phyloP scores from a whole-genome alignment of 2,113 vertebrate species.

The Oreochromis tanganicae region DNA sequence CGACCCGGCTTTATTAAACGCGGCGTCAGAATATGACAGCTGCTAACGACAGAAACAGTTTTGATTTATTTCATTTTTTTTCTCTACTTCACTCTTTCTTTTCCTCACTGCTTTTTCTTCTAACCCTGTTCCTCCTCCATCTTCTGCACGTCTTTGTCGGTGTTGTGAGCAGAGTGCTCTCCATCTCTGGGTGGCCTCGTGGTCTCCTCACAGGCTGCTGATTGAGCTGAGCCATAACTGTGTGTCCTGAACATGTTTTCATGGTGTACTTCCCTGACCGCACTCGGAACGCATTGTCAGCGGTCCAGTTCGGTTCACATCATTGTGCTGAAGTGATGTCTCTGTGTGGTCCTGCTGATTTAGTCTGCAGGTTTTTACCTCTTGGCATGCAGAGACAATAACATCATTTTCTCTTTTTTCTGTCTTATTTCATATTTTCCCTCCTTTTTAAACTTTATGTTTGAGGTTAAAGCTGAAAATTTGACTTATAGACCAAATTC shows the following conservation, averaged over 20 bases:
- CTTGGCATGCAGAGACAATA: neutral
- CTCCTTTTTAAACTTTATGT: neutral
- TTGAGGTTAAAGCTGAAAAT: neutral
- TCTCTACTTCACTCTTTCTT: neutral
- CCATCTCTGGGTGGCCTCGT: slow-evolving; percentile 27
- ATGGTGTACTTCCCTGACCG: neutral
- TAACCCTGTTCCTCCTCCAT: neutral
- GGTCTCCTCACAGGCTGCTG: neutral
- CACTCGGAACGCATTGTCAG: neutral
- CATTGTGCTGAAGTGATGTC: neutral
- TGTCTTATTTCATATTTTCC: neutral
- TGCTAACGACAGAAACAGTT: neutral
- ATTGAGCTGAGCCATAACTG: neutral
- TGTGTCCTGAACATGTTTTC: neutral
- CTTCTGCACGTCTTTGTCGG: neutral
- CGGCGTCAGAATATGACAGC: neutral
- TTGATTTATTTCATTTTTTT: neutral
- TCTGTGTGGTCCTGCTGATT: slow-evolving; percentile 15
- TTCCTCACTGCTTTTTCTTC: neutral
- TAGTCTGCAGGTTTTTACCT: slow-evolving; percentile 35
- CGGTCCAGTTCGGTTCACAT: neutral
- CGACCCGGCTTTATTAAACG: neutral
- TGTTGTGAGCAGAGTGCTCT: neutral
- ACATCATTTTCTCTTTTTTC: neutral
- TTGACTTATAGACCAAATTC: no score